Percentiles rank a stretch among this genome's conserved stretches.
Evolutionary conservation across 1,140 invertebrate species (phyloP).

Genomic region (Drosophila triauraria): DNA sequence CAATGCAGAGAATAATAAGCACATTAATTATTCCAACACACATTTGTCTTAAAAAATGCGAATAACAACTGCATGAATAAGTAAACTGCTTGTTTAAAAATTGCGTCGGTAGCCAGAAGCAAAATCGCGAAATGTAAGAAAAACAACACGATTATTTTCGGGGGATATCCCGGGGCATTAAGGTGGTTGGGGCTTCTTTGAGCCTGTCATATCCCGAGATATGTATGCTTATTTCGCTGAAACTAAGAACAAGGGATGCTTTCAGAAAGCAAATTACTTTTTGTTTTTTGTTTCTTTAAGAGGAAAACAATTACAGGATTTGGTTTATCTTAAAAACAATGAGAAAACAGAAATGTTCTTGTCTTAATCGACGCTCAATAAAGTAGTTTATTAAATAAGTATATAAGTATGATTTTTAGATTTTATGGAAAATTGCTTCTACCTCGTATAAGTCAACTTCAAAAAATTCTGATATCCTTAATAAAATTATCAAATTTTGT

Average conservation of each 20-base stretch:
- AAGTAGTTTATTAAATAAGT: neutral
- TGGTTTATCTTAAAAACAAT: too few relatives aligned
- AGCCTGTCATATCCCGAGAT: slow-evolving; percentile 1
- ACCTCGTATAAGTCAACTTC: too few relatives aligned
- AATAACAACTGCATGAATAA: slow-evolving; percentile 61
- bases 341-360: too few relatives aligned
- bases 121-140: slow-evolving; percentile 54
- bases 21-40: slow-evolving; percentile 51
- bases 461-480: too few relatives aligned
- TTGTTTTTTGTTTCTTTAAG: slow-evolving; percentile 19
- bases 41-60: slow-evolving; percentile 47
- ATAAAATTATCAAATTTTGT: too few relatives aligned
- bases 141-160: slow-evolving; percentile 40
- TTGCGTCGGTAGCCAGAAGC: slow-evolving; percentile 17
- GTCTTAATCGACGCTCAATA: neutral
- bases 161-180: slow-evolving; percentile 15
- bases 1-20: slow-evolving; percentile 41
- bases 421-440: too few relatives aligned
- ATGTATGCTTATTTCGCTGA: neutral
- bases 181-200: neutral
- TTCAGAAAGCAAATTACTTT: slow-evolving; percentile 1
- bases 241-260: neutral
- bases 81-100: slow-evolving; percentile 39
- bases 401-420: too few relatives aligned
- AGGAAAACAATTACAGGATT: slow-evolving; percentile 1